Evolutionary conservation across 2,113 vertebrate genomes (phyloP).

Genomic region (Elaphurus davidianus): DNA sequence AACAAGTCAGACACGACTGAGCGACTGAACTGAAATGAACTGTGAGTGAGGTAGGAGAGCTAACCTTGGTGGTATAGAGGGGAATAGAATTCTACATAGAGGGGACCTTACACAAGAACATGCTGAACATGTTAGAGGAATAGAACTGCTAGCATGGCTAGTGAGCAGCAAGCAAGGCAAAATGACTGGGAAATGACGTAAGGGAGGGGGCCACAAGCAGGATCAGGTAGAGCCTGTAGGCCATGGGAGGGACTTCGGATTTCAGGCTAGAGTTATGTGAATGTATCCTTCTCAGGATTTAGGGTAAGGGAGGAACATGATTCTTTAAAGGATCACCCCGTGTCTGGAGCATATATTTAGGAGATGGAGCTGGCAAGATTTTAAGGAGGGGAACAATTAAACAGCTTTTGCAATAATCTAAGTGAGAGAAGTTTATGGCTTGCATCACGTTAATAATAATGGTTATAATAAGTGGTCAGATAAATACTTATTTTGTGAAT

Average conservation of each 20-base stretch:
- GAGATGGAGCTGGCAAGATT: neutral
- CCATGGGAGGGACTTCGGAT: neutral
- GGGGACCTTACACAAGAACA: neutral
- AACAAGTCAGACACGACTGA: neutral
- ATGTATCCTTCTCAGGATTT: neutral
- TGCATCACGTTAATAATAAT: neutral
- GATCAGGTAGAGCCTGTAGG: neutral
- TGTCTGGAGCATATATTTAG: neutral
- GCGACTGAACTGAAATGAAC: neutral
- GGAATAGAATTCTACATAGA: neutral
- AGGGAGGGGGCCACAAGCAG: neutral
- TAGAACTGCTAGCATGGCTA: neutral
- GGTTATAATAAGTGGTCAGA: neutral
- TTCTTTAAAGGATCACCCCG: neutral
- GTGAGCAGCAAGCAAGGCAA: neutral
- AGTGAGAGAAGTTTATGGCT: neutral
- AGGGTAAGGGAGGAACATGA: neutral
- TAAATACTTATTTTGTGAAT: neutral
- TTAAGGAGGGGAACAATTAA: neutral
- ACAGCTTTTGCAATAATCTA: neutral
- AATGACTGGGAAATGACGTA: neutral
- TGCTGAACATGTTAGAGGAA: neutral
- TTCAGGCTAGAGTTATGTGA: neutral
- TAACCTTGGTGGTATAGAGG: neutral
- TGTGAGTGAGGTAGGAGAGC: neutral